Conservation (phyloP, 1,140 invertebrate genomes). For the Helicoverpa armigera region DNA sequence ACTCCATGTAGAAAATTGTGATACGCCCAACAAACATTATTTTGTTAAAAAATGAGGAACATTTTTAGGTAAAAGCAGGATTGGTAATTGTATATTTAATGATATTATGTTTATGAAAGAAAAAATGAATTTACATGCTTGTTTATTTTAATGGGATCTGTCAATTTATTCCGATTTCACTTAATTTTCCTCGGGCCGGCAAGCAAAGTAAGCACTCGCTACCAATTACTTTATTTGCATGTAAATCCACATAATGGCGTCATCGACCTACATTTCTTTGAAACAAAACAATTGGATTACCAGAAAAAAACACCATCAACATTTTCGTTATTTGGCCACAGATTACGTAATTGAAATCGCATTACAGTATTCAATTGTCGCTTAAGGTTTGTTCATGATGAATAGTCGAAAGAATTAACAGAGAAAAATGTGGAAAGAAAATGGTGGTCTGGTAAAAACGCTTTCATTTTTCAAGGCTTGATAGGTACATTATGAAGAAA, state of each 20-base stretch:
- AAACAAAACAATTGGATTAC: constrained; percentile 11
- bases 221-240: constrained; percentile 28
- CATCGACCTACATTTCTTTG: constrained; percentile 10
- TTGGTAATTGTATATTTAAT: too few species aligned
- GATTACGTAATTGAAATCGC: constrained; percentile 22
- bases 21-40: too few species aligned
- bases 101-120: too few species aligned
- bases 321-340: constrained; percentile 1
- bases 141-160: too few species aligned
- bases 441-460: constrained; percentile 54
- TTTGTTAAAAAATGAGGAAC: too few species aligned
- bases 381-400: constrained; percentile 38
- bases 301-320: constrained; percentile 4
- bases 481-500: constrained; percentile 66
- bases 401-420: constrained; percentile 49
- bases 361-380: constrained; percentile 4
- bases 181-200: background rate
- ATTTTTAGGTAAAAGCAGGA: too few species aligned
- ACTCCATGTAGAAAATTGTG: too few species aligned
- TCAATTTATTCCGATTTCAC: background rate
- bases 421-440: constrained; percentile 48
- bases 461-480: constrained; percentile 62
- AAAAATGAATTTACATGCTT: too few species aligned
- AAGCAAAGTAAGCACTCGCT: constrained; percentile 8
- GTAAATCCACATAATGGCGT: background rate